Evolutionary conservation across 2,797 vertebrate genomes (phyloP), one percentile per base, ranked within the genome.

Genomic region (Bufotes viridis): DNA sequence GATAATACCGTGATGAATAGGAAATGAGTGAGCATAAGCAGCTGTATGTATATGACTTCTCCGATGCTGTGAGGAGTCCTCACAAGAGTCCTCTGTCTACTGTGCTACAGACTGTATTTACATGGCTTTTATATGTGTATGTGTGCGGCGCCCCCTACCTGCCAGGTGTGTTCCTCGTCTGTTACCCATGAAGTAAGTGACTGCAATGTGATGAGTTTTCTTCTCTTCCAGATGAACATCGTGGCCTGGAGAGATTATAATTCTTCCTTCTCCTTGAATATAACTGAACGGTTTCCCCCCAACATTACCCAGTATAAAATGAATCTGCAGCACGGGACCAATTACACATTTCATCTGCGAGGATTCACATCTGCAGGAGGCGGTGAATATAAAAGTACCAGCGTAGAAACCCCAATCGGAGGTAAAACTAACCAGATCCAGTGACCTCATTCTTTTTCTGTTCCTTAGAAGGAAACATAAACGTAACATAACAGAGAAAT

Each of bases 301-400:
- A 60, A 74, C 74, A 69, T 74, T 12, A 85, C 83, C 6, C 24
- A 63, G 58, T 85, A 75, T 29, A 61, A 42, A n/a, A 24, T 53
- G 55, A 12, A n/a, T 11, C 49, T 85, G 49, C 70, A 61, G 22
- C 29, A 61, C 75, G 72, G 57, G 7, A 85, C 83, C 70, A 85
- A 85, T 7, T 76, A 75, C 42, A 85, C 57, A 15, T 9, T 78
- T 20, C 1, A 10, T 34, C 72, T 85, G 18, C 67, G 29, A 75
- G 82, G 82, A n/a, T 84, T 84, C 55, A 84, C 82, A n/a, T 74
- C 24, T 42, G 82, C 24, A 2, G 55, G 82, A 61, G 82, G 53
- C 2, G 82, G 82, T 1, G 55, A 75, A 12, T 49, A 74, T 74
- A 49, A 2, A 8, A 11, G 3, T 20, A 22, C 1, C 9, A 49